Conservation (phyloP, 35 echinoderm and acorn worm species). For the Stichopus chloronotus region DNA sequence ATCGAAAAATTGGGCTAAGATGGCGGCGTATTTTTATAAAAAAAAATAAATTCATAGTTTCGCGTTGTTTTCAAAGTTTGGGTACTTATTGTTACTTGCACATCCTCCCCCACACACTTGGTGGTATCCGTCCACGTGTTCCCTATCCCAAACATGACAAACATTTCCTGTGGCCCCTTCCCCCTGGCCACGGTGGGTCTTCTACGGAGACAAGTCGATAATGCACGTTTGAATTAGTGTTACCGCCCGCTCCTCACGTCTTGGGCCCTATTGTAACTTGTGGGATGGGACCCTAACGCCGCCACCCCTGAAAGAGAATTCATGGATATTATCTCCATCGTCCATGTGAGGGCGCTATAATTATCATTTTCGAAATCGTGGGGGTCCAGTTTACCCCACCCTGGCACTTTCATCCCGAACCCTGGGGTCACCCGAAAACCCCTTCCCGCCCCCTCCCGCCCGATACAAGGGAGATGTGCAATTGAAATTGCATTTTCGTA, state of each 20-base stretch:
- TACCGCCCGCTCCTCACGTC: neutral
- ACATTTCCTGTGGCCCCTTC: neutral
- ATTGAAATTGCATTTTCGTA: no score
- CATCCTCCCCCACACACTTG: neutral
- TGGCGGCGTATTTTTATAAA: no score
- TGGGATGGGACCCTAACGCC: neutral
- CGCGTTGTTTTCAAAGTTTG: neutral
- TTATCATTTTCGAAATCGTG: no score
- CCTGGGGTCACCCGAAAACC: no score
- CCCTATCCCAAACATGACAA: conserved; percentile 11
- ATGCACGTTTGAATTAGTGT: neutral
- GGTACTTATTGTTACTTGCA: neutral
- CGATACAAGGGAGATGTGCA: no score
- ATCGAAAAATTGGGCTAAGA: no score
- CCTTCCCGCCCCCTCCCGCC: no score
- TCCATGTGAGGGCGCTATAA: no score
- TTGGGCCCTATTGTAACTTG: neutral
- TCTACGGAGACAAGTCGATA: conserved; percentile 10
- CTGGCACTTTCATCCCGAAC: no score
- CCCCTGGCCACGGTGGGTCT: conserved; percentile 17
- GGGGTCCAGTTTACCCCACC: no score
- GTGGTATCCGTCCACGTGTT: neutral
- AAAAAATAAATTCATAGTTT: no score
- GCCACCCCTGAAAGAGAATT: neutral
- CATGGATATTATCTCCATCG: neutral